Evolutionary conservation across 2,888 invertebrate species (phyloP), one percentile per base, ranked within the genome.

Genomic region (Dasysyrphus albostriatus): DNA sequence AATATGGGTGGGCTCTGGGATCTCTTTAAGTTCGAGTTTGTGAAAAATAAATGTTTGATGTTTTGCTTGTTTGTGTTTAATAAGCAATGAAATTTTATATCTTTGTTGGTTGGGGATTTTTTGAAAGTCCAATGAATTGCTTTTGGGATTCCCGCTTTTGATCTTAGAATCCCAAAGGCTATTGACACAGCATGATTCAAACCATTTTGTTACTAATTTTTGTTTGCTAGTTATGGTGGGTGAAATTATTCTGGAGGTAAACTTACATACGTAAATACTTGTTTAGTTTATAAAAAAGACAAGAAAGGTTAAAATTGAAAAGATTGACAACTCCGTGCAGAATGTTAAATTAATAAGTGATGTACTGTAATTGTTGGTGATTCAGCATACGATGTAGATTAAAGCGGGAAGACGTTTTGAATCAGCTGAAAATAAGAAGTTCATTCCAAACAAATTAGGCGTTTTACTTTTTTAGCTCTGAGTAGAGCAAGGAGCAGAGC

Each of bases 1-100:
- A 9, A 67, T 67, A 69, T 82, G 74, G 82, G 78, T 82, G 78
- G 83, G 78, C 78, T 83, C 10, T 19, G 34, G 58, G 73, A 56
- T 51, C 16, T 69, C 39, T 69, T 42, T 47, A 32, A 32, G 32
- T 32, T 32, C 5, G 32, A 7, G 32, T 32, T 32, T 32, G 5
- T 6, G 32, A 32, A 5, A 32, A n/a, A 44, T n/a, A n/a, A n/a
- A n/a, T 1, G 4, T 44, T n/a, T 5, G 12, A 42, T 14, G 4
- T 42, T 7, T 8, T 69, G 51, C 44, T 75, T 72, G 70, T 34
- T 65, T 24, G 6, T 65, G 54, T 75, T 87, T 67, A 74, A 59
- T 70, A 65, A 70, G 29, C 83, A 70, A 47, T 70, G 73, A 49
- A 34, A 39, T 6, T 44, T 44, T 44, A 10, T 14, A n/a, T 44